A percentile compares a stretch with the other conserved stretches of the same genome.
These are phyloP conservation scores for Corythaeola cristata DNA, from an alignment of 2,113 vertebrate genomes.

Conservation along the genomic window DNA sequence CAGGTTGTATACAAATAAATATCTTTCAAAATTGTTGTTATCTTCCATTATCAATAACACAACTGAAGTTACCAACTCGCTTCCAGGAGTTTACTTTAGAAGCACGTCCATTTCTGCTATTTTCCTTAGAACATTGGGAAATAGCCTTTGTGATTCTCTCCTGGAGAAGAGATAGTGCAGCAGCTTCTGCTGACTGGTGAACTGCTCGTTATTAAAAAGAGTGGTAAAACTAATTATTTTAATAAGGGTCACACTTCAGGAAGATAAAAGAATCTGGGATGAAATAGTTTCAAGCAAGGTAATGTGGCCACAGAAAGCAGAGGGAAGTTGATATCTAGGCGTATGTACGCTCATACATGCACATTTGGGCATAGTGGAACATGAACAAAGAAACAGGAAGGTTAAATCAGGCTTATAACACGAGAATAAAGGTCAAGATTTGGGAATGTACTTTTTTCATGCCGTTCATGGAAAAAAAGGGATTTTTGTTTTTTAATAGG, in stretches of 20 bases:
- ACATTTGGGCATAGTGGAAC: not conserved
- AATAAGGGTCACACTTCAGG: not conserved
- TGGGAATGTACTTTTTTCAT: not conserved
- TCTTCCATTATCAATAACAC: not conserved
- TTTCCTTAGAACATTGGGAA: not conserved
- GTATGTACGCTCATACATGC: not conserved
- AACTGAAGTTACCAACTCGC: not conserved
- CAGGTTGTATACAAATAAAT: not conserved
- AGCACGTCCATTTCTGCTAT: not conserved
- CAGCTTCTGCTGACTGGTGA: not conserved
- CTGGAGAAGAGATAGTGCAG: not conserved
- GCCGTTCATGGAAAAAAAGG: accelerated
- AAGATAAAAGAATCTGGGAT: not conserved
- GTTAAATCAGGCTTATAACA: not conserved
- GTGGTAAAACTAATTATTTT: not conserved
- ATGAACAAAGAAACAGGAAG: not conserved
- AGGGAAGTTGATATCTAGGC: not conserved
- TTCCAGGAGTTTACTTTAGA: not conserved
- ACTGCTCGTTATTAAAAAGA: not conserved
- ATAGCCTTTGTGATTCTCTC: not conserved
- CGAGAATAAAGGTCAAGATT: not conserved
- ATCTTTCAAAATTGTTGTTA: not conserved
- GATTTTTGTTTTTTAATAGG: not conserved
- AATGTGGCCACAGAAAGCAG: not conserved
- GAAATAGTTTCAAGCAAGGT: not conserved